phyloP scores from a whole-genome alignment of 2,888 invertebrate species.

The Cryptosula pallasiana region DNA sequence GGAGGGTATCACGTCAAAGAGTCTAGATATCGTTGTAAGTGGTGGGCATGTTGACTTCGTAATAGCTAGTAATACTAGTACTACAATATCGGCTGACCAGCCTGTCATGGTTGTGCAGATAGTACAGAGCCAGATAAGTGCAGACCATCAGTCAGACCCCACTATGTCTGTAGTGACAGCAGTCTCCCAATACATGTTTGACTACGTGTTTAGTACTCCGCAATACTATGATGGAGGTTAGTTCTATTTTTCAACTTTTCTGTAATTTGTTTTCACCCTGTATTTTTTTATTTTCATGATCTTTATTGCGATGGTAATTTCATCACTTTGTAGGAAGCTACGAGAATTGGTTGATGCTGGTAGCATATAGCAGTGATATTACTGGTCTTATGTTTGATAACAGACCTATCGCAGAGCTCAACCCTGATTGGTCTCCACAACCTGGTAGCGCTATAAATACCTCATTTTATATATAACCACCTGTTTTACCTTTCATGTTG shows the following conservation, averaged over 20 bases:
- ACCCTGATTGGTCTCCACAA: constrained; percentile 4
- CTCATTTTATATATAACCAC: no score
- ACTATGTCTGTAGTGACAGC: constrained; percentile 37
- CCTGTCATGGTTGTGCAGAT: constrained; percentile 22
- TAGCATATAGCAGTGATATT: neutral
- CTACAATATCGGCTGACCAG: neutral
- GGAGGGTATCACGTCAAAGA: neutral
- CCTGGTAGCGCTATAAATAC: constrained; percentile 1
- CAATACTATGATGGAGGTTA: neutral
- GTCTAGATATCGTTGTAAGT: neutral
- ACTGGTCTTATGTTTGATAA: constrained; percentile 6
- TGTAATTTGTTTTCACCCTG: no score
- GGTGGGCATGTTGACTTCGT: constrained; percentile 6
- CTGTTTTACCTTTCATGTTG: no score
- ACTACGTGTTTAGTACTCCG: constrained; percentile 35
- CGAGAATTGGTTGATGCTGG: constrained; percentile 18
- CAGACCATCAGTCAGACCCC: constrained; percentile 33
- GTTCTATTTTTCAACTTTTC: no score
- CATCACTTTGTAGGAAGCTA: constrained; percentile 19
- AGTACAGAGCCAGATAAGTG: constrained; percentile 1
- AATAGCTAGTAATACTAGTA: neutral
- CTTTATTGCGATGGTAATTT: no score
- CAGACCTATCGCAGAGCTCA: constrained; percentile 9
- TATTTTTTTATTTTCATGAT: no score
- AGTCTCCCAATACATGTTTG: constrained; percentile 32